These are phyloP conservation scores for Mycetomoellerius zeteki DNA, from an alignment of 1,140 invertebrate species.

Conservation along the genomic window DNA sequence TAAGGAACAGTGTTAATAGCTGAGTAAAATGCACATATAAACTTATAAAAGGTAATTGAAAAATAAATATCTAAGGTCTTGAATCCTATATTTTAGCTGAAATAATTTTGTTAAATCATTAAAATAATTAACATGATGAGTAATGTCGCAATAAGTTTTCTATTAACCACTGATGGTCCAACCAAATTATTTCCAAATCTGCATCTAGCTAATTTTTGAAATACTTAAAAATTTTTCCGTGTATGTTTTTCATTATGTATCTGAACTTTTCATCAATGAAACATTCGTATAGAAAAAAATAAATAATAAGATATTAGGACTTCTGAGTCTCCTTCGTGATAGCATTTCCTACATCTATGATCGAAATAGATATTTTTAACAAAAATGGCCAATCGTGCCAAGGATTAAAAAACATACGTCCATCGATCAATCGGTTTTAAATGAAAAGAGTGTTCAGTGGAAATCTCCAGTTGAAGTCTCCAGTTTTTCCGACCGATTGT, in stretches of 20 bases:
- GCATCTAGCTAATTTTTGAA: too few relatives aligned
- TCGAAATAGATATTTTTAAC: neutral
- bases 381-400: neutral
- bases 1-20: too few relatives aligned
- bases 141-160: too few relatives aligned
- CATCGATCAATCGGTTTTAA: neutral
- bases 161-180: too few relatives aligned
- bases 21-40: neutral
- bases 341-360: neutral
- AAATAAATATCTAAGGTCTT: neutral
- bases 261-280: neutral
- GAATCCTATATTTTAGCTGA: neutral
- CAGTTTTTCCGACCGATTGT: neutral
- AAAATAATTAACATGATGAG: too few relatives aligned
- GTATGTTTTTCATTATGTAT: neutral
- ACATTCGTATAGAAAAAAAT: neutral
- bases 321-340: neutral
- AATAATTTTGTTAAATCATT: too few relatives aligned
- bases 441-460: neutral
- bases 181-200: too few relatives aligned
- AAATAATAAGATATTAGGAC: neutral
- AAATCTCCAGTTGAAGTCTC: neutral
- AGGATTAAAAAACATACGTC: neutral
- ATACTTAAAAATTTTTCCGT: too few relatives aligned
- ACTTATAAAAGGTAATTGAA: neutral